These are phyloP conservation scores for Hydrocynus forskahlii DNA, from an alignment of 2,797 vertebrate genomes.

Conservation along the genomic window DNA sequence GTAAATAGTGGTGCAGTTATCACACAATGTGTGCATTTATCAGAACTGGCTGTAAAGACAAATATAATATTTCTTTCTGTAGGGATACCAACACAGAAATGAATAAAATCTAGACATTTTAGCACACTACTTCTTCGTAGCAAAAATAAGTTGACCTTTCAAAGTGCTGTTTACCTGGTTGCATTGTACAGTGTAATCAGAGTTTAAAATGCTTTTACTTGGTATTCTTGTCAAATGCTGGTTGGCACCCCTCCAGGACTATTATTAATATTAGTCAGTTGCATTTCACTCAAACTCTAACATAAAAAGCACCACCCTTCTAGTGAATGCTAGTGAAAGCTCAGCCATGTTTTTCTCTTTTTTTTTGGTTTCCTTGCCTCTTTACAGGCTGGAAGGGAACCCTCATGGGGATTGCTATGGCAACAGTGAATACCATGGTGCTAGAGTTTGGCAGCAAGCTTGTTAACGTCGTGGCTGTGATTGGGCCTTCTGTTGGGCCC, in stretches of 20 bases:
- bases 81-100: too few species aligned
- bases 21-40: neutral
- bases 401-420: constrained; percentile 86
- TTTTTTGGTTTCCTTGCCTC: constrained; percentile 12
- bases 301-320: neutral
- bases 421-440: constrained; percentile 87
- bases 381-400: constrained; percentile 92
- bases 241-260: neutral
- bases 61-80: too few species aligned
- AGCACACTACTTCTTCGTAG: neutral
- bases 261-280: too few species aligned
- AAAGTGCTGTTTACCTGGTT: neutral
- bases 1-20: neutral
- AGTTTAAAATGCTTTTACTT: neutral
- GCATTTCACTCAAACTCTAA: neutral
- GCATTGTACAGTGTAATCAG: neutral
- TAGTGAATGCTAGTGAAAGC: neutral
- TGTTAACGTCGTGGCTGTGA: constrained; percentile 82
- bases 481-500: constrained; percentile 89
- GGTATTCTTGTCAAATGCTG: neutral
- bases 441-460: constrained; percentile 78
- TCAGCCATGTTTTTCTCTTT: constrained; percentile 12
- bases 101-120: too few species aligned
- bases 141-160: neutral
- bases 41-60: too few species aligned